Conservation (phyloP, 2,888 invertebrate genomes). For the Selenia dentaria region DNA sequence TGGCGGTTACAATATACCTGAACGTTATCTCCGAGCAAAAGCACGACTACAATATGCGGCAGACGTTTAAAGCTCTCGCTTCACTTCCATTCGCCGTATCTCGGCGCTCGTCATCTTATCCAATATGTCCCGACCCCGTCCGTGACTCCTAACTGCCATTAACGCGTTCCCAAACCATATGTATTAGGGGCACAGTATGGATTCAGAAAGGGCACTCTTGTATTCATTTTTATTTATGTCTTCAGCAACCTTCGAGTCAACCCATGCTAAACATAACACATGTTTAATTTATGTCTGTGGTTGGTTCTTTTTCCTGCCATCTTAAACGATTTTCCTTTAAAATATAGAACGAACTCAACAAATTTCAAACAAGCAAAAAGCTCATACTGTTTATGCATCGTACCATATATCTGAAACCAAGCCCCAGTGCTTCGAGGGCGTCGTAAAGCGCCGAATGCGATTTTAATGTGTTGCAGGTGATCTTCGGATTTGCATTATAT, state of each 20-base stretch:
- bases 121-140: constrained; percentile 27
- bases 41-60: background rate
- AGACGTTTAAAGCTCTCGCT: constrained; percentile 8
- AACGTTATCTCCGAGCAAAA: constrained; percentile 1
- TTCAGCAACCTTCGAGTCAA: too few species aligned
- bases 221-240: too few species aligned
- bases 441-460: constrained; percentile 63
- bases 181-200: constrained; percentile 31
- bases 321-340: too few species aligned
- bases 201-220: constrained; percentile 1
- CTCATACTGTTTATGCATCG: background rate
- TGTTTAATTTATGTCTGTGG: too few species aligned
- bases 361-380: too few species aligned
- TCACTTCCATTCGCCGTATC: constrained; percentile 9
- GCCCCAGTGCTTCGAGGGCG: constrained; percentile 33
- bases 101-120: constrained; percentile 23
- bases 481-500: constrained; percentile 66
- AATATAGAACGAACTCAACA: too few species aligned
- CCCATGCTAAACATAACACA: too few species aligned
- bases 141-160: constrained; percentile 38
- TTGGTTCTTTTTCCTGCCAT: too few species aligned
- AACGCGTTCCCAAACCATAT: constrained; percentile 43
- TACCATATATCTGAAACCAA: constrained; percentile 12
- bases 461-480: constrained; percentile 73
- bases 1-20: too few species aligned